These are phyloP conservation scores for Trematomus loennbergii DNA, from an alignment of 2,113 vertebrate species.

Conservation along the genomic window DNA sequence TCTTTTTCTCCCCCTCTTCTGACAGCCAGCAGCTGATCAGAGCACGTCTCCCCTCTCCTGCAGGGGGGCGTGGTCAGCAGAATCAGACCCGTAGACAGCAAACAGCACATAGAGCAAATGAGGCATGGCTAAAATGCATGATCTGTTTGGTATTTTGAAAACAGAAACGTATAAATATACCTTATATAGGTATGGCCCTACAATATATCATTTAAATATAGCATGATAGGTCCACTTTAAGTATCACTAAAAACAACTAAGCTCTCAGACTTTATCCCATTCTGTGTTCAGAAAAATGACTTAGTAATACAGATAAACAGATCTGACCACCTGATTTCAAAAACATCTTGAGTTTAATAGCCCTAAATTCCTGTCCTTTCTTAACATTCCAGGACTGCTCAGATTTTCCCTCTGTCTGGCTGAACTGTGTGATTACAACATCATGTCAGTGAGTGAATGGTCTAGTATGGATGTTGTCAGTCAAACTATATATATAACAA, in stretches of 20 bases:
- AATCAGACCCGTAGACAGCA: too few relatives aligned
- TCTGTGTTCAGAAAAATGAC: background rate
- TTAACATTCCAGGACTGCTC: background rate
- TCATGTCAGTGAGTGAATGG: background rate
- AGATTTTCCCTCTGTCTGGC: background rate
- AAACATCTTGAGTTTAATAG: background rate
- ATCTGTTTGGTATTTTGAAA: too few relatives aligned
- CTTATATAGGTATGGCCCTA: too few relatives aligned
- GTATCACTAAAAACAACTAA: background rate
- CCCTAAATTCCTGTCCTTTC: background rate
- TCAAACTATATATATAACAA: background rate
- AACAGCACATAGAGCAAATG: too few relatives aligned
- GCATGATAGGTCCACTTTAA: too few relatives aligned
- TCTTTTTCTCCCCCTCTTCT: too few relatives aligned
- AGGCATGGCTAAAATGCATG: too few relatives aligned
- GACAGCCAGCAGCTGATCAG: too few relatives aligned
- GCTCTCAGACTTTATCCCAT: background rate
- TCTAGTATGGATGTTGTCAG: background rate
- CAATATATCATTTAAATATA: too few relatives aligned
- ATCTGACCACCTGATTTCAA: background rate
- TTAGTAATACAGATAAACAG: background rate
- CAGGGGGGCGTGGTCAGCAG: too few relatives aligned
- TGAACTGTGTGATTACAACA: background rate
- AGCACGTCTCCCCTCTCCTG: too few relatives aligned
- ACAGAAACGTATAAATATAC: too few relatives aligned